phyloP scores from a whole-genome alignment of 2,113 vertebrate genomes.

The Chaetodon auriga region DNA sequence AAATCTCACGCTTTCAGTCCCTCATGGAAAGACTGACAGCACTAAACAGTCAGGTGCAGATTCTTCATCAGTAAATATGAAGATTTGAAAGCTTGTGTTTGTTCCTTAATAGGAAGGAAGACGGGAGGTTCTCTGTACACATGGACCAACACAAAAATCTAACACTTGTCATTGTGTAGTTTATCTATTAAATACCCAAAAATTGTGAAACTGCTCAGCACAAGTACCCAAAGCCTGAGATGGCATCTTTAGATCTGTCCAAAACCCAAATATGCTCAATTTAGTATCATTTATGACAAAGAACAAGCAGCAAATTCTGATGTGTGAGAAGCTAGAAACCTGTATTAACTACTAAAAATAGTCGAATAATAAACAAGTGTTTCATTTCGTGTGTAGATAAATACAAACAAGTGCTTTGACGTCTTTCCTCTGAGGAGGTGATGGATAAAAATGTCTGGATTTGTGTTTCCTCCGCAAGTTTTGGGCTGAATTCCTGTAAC shows the following conservation, averaged over 20 bases:
- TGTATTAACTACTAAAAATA: no score
- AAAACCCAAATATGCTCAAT: slow-evolving; percentile 1
- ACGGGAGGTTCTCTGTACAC: background rate
- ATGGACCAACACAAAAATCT: background rate
- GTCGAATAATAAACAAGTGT: no score
- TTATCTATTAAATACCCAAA: background rate
- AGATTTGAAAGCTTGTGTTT: background rate
- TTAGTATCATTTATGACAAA: background rate
- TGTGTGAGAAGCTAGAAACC: no score
- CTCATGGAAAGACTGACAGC: background rate
- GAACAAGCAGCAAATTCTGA: background rate
- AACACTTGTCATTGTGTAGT: background rate
- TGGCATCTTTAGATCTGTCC: background rate
- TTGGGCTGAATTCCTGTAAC: background rate
- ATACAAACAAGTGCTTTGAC: background rate
- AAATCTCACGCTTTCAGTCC: background rate
- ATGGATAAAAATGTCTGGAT: background rate
- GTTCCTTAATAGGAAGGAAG: background rate
- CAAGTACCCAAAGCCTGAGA: no score
- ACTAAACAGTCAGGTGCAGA: background rate
- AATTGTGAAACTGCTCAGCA: background rate
- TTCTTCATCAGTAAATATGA: background rate
- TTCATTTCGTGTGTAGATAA: background rate
- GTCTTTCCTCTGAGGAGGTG: background rate
- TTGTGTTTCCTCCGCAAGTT: background rate